Evolutionary conservation across 35 echinoderm and acorn worm species (phyloP).

Genomic region (Stichopus chloronotus): DNA sequence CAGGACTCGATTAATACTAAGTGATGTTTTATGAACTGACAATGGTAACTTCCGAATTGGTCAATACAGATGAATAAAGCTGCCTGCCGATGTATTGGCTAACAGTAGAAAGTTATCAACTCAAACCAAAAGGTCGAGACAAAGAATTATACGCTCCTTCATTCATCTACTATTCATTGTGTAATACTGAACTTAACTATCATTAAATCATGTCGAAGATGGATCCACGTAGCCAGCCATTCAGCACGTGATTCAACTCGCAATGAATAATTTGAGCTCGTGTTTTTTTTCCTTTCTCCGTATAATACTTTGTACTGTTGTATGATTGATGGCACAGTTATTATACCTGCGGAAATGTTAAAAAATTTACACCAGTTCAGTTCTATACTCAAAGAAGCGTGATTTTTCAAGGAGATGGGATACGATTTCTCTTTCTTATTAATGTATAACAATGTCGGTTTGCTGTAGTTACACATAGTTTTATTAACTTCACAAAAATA

Average conservation of each 20-base stretch:
- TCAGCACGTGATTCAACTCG: neutral
- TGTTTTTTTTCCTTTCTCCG: too few relatives aligned
- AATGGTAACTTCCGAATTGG: slow-evolving; percentile 36
- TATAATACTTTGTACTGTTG: too few relatives aligned
- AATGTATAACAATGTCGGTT: too few relatives aligned
- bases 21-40: slow-evolving; percentile 17
- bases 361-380: too few relatives aligned
- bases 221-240: neutral
- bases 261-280: too few relatives aligned
- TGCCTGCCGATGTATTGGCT: neutral
- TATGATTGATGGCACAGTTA: too few relatives aligned
- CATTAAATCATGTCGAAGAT: neutral
- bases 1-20: slow-evolving; percentile 9
- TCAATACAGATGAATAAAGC: neutral
- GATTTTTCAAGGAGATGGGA: too few relatives aligned
- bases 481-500: too few relatives aligned
- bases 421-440: too few relatives aligned
- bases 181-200: neutral
- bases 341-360: too few relatives aligned
- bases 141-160: neutral
- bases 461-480: too few relatives aligned
- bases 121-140: neutral
- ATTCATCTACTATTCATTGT: neutral
- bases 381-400: too few relatives aligned
- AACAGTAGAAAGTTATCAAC: neutral